Base-by-base conservation (phyloP, 1,140 invertebrate genomes). In the Lasioglossum baleicum region DNA sequence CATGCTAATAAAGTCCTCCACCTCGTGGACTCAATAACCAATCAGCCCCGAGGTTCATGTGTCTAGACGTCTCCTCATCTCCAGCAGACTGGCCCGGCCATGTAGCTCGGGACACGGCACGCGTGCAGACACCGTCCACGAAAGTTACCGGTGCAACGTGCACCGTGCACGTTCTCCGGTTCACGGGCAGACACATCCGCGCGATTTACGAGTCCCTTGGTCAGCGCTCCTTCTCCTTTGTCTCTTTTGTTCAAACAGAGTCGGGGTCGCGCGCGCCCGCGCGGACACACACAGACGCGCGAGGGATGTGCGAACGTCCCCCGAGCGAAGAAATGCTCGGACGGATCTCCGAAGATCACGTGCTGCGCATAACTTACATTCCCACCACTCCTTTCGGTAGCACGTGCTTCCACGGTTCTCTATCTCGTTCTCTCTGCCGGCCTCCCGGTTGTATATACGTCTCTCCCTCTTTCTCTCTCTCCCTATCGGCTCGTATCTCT, bases 281-380 rank as follows among this genome's bases (percentile, higher is more conserved):
- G 17, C 78, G 69, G 2, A 35, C 35, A 35, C 35, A 35, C 48
- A 53, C 15, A 53, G 58, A 53, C 78, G 65, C 68, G 58, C 66
- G 71, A 67, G 80, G 76, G 67, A 80, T 66, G 76, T 82, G 64
- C 44, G 66, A 82, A 82, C 81, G 81, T 82, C 76, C 76, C 70
- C 80, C 74, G 63, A 71, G 70, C 79, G 81, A 86, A 88, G 82
- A 90, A 83, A 87, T 75, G 83, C 81, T 82, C 86, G 83, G 83
- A 87, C 86, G 86, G 85, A 88, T 87, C 88, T 88, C 80, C 75
- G 87, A 87, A 88, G 88, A 91, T 91, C 90, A 91, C 90, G 90
- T 92, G 90, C 90, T 87, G 88, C 88, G 90, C 90, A 91, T 92
- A 92, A 91, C 90, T 91, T 91, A 88, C 83, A 84, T 87, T 88